Evolutionary conservation across 2,113 vertebrate species (phyloP).

Genomic region (Isichthys henryi): DNA sequence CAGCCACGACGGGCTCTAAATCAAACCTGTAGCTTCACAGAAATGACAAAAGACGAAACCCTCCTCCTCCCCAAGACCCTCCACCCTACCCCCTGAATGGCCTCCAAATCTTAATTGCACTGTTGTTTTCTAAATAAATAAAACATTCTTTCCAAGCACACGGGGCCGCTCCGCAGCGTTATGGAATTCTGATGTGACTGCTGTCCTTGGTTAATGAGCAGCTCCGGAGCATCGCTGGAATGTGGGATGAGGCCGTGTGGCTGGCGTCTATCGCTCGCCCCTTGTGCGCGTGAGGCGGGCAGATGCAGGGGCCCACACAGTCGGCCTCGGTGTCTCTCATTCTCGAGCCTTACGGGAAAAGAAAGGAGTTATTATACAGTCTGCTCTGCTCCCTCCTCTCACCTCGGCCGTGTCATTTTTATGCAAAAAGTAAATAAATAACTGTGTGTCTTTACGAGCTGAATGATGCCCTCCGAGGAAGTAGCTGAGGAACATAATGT

Average conservation of each 20-base stretch:
- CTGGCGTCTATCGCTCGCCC: not conserved
- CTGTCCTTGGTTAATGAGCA: slow-evolving; percentile 7
- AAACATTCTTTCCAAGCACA: slow-evolving; percentile 26
- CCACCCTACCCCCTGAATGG: not conserved
- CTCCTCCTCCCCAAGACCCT: not conserved
- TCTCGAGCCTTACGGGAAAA: not conserved
- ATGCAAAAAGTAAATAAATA: not conserved
- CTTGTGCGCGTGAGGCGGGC: not conserved
- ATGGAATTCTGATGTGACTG: slow-evolving; percentile 28
- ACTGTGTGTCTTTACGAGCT: not conserved
- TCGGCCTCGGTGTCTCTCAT: not conserved
- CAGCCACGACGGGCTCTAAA: not conserved
- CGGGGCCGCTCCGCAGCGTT: slow-evolving; percentile 8
- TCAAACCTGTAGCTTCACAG: not conserved
- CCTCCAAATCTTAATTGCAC: slow-evolving; percentile 21
- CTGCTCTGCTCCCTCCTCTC: not conserved
- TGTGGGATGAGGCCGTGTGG: not conserved
- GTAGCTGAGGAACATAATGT: not conserved
- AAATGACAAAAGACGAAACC: not conserved
- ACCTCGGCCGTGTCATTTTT: not conserved
- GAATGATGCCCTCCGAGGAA: slow-evolving; percentile 10
- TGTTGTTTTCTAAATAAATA: slow-evolving; percentile 35
- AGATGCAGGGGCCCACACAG: not conserved
- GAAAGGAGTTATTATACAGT: not conserved
- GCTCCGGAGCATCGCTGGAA: not conserved